Evolutionary conservation across 2,797 vertebrate species (phyloP), one percentile per base, ranked within the genome.

Genomic region (Mormyrops attenuatus): DNA sequence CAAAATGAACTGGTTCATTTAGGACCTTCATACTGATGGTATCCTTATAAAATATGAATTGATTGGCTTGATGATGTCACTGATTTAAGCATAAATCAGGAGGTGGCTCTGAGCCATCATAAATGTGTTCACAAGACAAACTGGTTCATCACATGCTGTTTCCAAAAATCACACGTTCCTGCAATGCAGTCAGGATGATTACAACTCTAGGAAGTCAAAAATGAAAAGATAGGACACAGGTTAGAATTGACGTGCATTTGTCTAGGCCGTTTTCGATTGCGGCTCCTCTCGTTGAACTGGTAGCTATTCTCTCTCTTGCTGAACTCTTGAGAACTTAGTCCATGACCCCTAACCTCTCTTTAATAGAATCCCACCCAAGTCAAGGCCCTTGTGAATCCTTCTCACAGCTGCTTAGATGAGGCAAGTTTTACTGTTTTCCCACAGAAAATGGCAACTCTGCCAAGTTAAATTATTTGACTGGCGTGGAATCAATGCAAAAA

Each of bases 361-460:
- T 53, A 8, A 55, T 15, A 17, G 26, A 80, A 47, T 63, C 73
- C 87, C 69, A 60, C 53, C 50, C 63, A 2, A 52, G 82, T 55
- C 22, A 15, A 41, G 9, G 17, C 8, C 52, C 57, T 20, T 38
- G n/a, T 22, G 9, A 88, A 20, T 34, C 69, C 15, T 53, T 53
- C 44, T 50, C 69, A 57, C 85, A 88, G 89, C 89, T 89, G 89
- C 63, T 77, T 38, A 15, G 85, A 77, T 69, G 49, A 50, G 57
- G 41, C 1, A 87, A 34, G 86, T 9, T n/a, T 52, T 73, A 34
- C n/a, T n/a, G 26, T 26, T 22, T 88, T 88, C 49, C 63, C 85
- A 55, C 85, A 77, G 50, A 69, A 66, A 11, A 53, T 63, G 47
- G 50, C 63, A 87, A 66, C 3, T 89, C 30, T 44, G 85, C 20